Evolutionary conservation across 2,888 invertebrate genomes (phyloP), one percentile per base, ranked within the genome.

Genomic region (Caenorhabditis sp.): DNA sequence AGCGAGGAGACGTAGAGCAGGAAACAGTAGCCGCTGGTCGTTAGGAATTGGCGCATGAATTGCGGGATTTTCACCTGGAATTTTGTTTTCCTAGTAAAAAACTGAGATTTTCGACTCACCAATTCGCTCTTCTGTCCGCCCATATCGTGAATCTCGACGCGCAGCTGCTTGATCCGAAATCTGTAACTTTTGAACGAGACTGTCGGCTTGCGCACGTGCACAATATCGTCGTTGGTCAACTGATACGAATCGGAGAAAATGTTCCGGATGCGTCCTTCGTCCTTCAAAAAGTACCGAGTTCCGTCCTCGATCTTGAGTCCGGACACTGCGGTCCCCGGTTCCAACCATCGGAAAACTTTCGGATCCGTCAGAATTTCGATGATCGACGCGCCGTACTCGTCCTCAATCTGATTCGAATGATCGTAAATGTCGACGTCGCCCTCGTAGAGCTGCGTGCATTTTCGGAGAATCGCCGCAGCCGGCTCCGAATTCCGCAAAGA

Each of bases 71-170:
- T 81, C 17, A 79, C 80, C 82, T 84, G 35, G 46, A 78, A 62
- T 9, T 35, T 24, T 46, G n/a, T 5, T n/a, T n/a, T n/a, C n/a
- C n/a, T n/a, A n/a, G n/a, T n/a, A n/a, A n/a, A n/a, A n/a, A n/a
- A n/a, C n/a, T n/a, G n/a, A n/a, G n/a, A n/a, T n/a, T n/a, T n/a
- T n/a, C n/a, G n/a, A n/a, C n/a, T 37, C 8, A 83, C 83, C 39
- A 81, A 52, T 63, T 86, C 87, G 2, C 79, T 79, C 41, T 80
- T 76, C 68, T 87, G 87, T 17, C 87, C 87, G 17, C 87, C 87
- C 68, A 86, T 85, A 70, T 87, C 87, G 53, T 83, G 83, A 43
- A 87, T 85, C 56, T 82, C 84, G 9, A 87, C 72, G 20, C 73
- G 68, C 53, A 81, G 63, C 8, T 77, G 77, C 41, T 85, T 80